Percentiles rank a stretch among this genome's conserved stretches.
Conservation (phyloP, 2,113 vertebrate genomes). For the Platichthys flesus region DNA sequence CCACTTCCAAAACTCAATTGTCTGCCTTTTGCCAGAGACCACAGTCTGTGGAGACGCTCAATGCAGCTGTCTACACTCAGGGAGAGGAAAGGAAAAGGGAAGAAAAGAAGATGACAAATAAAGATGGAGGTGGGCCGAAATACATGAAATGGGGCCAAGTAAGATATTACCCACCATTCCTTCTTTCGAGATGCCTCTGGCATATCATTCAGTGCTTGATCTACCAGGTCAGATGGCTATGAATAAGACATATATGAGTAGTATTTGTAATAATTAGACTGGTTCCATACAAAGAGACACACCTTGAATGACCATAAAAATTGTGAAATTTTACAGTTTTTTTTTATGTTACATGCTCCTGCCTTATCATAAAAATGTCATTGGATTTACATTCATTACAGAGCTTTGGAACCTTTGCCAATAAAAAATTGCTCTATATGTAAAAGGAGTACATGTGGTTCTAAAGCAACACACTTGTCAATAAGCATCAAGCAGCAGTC, state of each 20-base stretch:
- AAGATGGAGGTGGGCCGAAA: constrained; percentile 26
- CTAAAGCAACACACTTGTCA: constrained; percentile 74
- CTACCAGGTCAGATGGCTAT: constrained; percentile 24
- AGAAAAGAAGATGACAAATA: constrained; percentile 23
- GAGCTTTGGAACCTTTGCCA: constrained; percentile 56
- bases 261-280: constrained; percentile 39
- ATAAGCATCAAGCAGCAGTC: constrained; percentile 72
- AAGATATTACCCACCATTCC: constrained; percentile 25
- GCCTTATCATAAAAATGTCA: constrained; percentile 51
- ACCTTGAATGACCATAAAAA: constrained; percentile 52
- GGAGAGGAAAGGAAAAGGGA: constrained; percentile 23
- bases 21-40: constrained; percentile 64
- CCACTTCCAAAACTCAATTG: constrained; percentile 76
- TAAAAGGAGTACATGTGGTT: constrained; percentile 74
- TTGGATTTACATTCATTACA: constrained; percentile 65
- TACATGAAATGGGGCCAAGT: constrained; percentile 29
- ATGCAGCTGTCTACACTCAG: constrained; percentile 56
- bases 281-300: constrained; percentile 46
- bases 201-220: constrained; percentile 40
- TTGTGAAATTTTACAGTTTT: constrained; percentile 40
- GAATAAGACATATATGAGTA: neutral
- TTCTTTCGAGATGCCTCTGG: constrained; percentile 33
- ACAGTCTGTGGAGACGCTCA: constrained; percentile 62
- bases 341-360: constrained; percentile 43
- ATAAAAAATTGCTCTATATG: constrained; percentile 74